Evolutionary conservation across 1,140 invertebrate species (phyloP).

Genomic region (Drosophila gunungcola): DNA sequence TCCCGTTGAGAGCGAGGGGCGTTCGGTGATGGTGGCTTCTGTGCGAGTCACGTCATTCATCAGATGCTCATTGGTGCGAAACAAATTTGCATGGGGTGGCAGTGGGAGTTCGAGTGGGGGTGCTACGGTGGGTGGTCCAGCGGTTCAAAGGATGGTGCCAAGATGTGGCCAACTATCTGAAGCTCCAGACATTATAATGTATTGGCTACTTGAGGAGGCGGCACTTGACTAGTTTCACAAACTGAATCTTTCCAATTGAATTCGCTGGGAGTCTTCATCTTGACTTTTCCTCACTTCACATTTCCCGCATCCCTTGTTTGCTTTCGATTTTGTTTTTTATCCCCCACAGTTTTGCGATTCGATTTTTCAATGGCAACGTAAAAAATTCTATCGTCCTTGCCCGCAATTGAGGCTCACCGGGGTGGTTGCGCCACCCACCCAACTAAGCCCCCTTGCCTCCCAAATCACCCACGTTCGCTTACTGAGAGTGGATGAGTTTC

Average conservation of each 20-base stretch:
- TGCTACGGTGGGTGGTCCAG: slow-evolving; percentile 29
- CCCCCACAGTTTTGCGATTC: slow-evolving; percentile 12
- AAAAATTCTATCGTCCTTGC: slow-evolving; percentile 18
- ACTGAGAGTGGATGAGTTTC: neutral
- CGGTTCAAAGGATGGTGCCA: slow-evolving; percentile 19
- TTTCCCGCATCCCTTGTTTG: slow-evolving; percentile 12
- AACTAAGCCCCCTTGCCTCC: neutral
- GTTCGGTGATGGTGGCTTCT: slow-evolving; percentile 44
- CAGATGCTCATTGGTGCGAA: slow-evolving; percentile 75
- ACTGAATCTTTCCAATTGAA: slow-evolving; percentile 1
- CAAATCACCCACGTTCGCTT: neutral
- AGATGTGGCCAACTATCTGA: slow-evolving; percentile 38
- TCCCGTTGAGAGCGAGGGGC: slow-evolving; percentile 42
- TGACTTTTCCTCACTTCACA: neutral
- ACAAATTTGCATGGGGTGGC: slow-evolving; percentile 64
- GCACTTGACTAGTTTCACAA: neutral
- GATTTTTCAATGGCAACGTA: slow-evolving; percentile 31
- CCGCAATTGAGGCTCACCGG: slow-evolving; percentile 69
- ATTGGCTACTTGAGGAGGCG: slow-evolving; percentile 22
- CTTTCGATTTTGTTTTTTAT: slow-evolving; percentile 61
- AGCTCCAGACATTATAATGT: slow-evolving; percentile 33
- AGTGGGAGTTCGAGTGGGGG: neutral
- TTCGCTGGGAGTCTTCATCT: slow-evolving; percentile 4
- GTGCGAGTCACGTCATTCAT: slow-evolving; percentile 76
- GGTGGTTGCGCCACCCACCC: slow-evolving; percentile 62